These are phyloP conservation scores for Alcedo quadribrachys DNA, from an alignment of 2,797 vertebrate genomes.

Conservation along the genomic window DNA sequence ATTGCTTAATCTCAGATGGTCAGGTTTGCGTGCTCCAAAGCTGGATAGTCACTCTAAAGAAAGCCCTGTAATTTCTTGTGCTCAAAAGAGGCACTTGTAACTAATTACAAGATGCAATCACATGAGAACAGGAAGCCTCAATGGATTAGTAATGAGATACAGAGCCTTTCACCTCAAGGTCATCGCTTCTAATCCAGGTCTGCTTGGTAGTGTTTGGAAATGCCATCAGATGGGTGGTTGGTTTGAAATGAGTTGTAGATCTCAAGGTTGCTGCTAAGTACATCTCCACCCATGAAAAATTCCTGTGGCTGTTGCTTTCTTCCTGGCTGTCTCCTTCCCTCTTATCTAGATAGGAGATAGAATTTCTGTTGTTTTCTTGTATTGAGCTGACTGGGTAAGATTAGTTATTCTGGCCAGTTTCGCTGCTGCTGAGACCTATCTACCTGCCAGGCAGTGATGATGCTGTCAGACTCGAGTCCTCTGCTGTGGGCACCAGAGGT, in stretches of 20 bases:
- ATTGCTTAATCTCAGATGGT: background rate
- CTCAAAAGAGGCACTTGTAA: background rate
- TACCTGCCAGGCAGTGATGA: background rate
- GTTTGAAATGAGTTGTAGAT: background rate
- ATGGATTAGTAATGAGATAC: background rate
- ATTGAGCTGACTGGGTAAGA: background rate
- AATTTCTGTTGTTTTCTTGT: background rate
- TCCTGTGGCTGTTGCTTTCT: background rate
- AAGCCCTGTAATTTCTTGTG: background rate
- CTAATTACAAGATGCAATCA: conserved; percentile 4
- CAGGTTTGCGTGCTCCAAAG: background rate
- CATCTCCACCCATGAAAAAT: background rate
- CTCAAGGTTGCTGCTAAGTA: background rate
- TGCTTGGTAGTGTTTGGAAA: background rate
- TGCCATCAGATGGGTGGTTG: background rate
- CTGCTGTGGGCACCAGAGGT: background rate
- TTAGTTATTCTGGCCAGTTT: background rate
- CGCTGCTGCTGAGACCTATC: background rate
- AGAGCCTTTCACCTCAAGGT: conserved; percentile 14
- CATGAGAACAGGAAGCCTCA: background rate
- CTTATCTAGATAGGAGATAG: background rate
- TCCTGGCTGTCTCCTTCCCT: background rate
- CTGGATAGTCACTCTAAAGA: background rate
- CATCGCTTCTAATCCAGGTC: background rate
- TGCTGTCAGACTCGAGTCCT: background rate